Evolutionary conservation across 2,113 vertebrate genomes (phyloP), one percentile per base, ranked within the genome.

Genomic region (Myanophis thanlyinensis): DNA sequence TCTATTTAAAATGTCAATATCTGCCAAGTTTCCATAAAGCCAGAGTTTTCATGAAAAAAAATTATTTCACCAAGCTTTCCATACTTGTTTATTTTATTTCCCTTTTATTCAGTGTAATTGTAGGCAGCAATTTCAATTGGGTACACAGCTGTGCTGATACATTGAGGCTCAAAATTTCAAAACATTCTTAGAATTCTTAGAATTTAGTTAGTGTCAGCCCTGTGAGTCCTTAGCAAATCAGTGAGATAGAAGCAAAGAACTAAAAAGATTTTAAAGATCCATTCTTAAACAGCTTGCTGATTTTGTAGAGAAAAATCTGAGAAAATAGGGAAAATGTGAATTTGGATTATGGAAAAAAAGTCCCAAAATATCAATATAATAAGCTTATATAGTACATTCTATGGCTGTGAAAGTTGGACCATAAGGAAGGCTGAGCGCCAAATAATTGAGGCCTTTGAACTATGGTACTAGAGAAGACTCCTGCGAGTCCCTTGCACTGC

Each of bases 1-100:
- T 44, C 73, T 80, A 91, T 48, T 85, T 62, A 87, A 94, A 95
- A 90, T 88, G 51, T 44, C 89, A 51, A 15, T n/a, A 89, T 48
- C 59, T 49, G 93, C 40, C 59, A 93, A 89, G 20, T 25, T 85
- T 91, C 40, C 88, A 92, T 11, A 40, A 92, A 92, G 4, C 13
- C 7, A 59, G 88, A 91, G 6, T 87, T 94, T 51, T 80, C 53
- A 86, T 86, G 59, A 51, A n/a, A 91, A 90, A 35, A 35, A 20
- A 0, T 3, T 73, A 35, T 18, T 73, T 73, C 62, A 35, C 62
- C 18, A n/a, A 73, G 73, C 35, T 44, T n/a, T 49, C n/a, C 86
- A 22, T 91, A 89, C 30, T 44, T 12, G 51, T 54, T 93, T 59
- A 13, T 87, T 93, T 87, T 88, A 73, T 90, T 90, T 87, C 85